Evolutionary conservation across 2,113 vertebrate species (phyloP).

Genomic region (Oryzias woworae): DNA sequence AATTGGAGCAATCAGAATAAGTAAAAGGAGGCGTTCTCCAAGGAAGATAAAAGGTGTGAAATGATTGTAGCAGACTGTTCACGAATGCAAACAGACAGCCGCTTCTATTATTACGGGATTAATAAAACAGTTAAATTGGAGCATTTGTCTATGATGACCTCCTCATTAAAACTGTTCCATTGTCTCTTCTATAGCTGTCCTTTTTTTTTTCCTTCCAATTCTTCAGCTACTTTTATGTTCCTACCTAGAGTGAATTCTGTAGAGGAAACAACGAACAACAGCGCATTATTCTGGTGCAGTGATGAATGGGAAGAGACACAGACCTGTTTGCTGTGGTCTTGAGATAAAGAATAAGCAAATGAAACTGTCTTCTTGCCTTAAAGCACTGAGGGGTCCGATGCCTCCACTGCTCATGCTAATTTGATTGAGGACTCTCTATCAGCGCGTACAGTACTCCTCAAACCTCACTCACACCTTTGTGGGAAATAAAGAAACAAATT

Average conservation of each 20-base stretch:
- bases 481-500: slow-evolving; percentile 55
- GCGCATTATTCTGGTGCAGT: slow-evolving; percentile 56
- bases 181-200: slow-evolving; percentile 15
- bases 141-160: slow-evolving; percentile 6
- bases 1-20: not conserved
- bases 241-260: slow-evolving; percentile 36
- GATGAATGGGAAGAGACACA: slow-evolving; percentile 62
- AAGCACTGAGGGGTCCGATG: slow-evolving; percentile 43
- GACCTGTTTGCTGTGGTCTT: slow-evolving; percentile 61
- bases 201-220: slow-evolving; percentile 28
- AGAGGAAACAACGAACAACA: slow-evolving; percentile 52
- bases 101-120: not conserved
- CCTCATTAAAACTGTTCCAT: slow-evolving; percentile 15
- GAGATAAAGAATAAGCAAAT: slow-evolving; percentile 76
- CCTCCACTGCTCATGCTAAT: slow-evolving; percentile 68
- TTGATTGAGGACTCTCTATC: slow-evolving; percentile 69
- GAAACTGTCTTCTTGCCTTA: slow-evolving; percentile 55
- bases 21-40: not conserved
- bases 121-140: slow-evolving; percentile 9
- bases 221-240: slow-evolving; percentile 30
- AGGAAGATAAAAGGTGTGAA: no score
- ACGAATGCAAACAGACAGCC: not conserved
- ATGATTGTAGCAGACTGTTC: no score
- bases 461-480: not conserved
- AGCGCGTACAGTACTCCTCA: slow-evolving; percentile 34